Evolutionary conservation across 1,140 invertebrate genomes (phyloP), one percentile per base, ranked within the genome.

Genomic region (Globodera rostochiensis): DNA sequence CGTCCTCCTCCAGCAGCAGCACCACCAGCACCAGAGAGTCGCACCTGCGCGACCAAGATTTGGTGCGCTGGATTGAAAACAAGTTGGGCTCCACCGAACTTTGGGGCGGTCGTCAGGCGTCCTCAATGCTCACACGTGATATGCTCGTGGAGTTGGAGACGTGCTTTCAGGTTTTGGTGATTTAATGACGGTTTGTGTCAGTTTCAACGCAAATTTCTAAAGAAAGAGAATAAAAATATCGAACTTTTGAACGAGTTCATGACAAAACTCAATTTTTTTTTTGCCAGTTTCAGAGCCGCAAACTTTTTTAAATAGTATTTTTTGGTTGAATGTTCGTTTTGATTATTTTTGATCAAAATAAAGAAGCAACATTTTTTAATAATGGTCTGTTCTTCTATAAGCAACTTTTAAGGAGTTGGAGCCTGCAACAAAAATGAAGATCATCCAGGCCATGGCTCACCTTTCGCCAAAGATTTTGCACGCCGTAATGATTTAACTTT

Each of bases 361-460:
- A 36, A 0, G 36, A 36, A 36, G 3, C 36, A 36, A 1, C 36
- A 36, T 36, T 36, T 36, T 36, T 36, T 25, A 25, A 25, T 25
- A 25, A 25, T n/a, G n/a, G n/a, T 2, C 36, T 36, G 36, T 0
- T 36, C 36, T 36, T 36, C 36, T 36, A 0, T 36, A 36, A 36
- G 36, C 36, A 36, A 36, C 36, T 36, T 57, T 57, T 76, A 6
- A 76, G 47, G 77, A 78, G 21, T 71, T 86, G 11, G 85, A 86
- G 66, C 73, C 84, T 19, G 83, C 86, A 57, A 83, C 87, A 45
- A 86, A 86, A 49, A 70, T 85, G 45, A 86, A 87, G 77, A 85
- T 86, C 57, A 87, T 86, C 57, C 84, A 85, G 60, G 73, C 85
- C 15, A 85, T 86, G 36, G 76, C 86, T n/a, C 86, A 87, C 69